Conservation (phyloP, 1,140 invertebrate genomes). For the Neodiprion fabricii region DNA sequence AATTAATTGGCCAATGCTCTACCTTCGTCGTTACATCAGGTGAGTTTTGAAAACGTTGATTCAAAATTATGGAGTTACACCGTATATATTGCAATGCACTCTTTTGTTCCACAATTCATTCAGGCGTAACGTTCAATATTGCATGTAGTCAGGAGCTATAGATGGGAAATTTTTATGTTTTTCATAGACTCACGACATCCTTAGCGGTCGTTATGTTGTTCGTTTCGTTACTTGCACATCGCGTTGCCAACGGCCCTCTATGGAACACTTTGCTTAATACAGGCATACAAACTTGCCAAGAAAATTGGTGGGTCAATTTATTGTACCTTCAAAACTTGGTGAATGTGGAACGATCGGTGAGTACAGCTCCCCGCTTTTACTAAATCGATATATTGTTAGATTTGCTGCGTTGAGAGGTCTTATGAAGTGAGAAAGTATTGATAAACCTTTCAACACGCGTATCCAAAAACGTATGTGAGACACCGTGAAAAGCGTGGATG, state of each 20-base stretch:
- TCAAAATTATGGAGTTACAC: too few relatives aligned
- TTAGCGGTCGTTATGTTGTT: slow-evolving; percentile 65
- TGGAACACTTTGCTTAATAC: slow-evolving; percentile 50
- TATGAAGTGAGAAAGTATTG: slow-evolving; percentile 62
- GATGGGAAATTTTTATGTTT: too few relatives aligned
- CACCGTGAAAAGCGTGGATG: slow-evolving; percentile 57
- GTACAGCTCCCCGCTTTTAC: slow-evolving; percentile 18
- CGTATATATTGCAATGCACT: too few relatives aligned
- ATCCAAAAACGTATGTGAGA: slow-evolving; percentile 42
- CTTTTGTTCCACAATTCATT: too few relatives aligned
- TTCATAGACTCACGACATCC: slow-evolving; percentile 63
- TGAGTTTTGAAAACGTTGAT: slow-evolving; percentile 8
- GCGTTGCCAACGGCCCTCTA: slow-evolving; percentile 66
- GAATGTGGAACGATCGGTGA: slow-evolving; percentile 45
- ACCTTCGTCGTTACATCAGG: slow-evolving; percentile 46
- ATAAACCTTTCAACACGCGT: slow-evolving; percentile 52
- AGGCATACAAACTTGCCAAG: slow-evolving; percentile 45
- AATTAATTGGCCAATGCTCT: slow-evolving; percentile 27
- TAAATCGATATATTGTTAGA: slow-evolving; percentile 49
- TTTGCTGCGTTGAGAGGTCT: slow-evolving; percentile 66
- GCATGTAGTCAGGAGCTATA: too few relatives aligned
- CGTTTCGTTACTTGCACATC: slow-evolving; percentile 62
- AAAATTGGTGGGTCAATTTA: slow-evolving; percentile 67
- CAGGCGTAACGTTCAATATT: too few relatives aligned
- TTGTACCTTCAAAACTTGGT: slow-evolving; percentile 69